Conservation (phyloP, 2,797 vertebrate species). For the Acrossocheilus wenchowensis region DNA sequence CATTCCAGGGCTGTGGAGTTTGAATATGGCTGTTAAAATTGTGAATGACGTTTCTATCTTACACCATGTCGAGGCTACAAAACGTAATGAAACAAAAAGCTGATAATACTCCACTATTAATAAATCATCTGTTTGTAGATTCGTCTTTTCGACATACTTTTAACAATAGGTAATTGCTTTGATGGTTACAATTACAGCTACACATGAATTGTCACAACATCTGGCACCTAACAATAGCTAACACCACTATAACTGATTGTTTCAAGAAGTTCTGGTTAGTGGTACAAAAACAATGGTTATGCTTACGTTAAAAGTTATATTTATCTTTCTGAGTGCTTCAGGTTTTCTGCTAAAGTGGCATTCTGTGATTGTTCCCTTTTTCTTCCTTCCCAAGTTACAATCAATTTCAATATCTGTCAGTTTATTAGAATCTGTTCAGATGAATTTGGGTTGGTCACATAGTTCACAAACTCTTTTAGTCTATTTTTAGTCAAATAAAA, state of each 20-base stretch:
- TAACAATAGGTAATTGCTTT: slow-evolving; percentile 42
- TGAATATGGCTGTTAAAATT: background rate
- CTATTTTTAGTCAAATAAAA: background rate
- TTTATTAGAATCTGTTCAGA: background rate
- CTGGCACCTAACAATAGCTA: slow-evolving; percentile 53
- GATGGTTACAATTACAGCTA: slow-evolving; percentile 60
- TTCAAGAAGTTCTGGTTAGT: slow-evolving; percentile 42
- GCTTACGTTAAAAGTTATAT: slow-evolving; percentile 29
- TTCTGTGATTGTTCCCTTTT: background rate
- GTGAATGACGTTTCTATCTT: slow-evolving; percentile 14
- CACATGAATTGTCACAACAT: slow-evolving; percentile 55
- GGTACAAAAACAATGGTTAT: slow-evolving; percentile 20
- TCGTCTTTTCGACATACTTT: slow-evolving; percentile 19
- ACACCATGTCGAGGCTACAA: slow-evolving; percentile 34
- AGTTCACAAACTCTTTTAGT: background rate
- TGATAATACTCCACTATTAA: background rate
- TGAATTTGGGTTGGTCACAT: background rate
- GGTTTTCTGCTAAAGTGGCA: background rate
- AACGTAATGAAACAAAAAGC: background rate
- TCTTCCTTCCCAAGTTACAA: background rate
- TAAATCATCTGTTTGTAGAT: slow-evolving; percentile 9
- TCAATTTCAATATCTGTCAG: background rate
- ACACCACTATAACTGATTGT: slow-evolving; percentile 57
- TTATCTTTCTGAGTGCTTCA: slow-evolving; percentile 27
- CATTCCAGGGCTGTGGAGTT: slow-evolving; percentile 48